Conservation (phyloP, 2,113 vertebrate genomes). For the Gorsachius goisagi region DNA sequence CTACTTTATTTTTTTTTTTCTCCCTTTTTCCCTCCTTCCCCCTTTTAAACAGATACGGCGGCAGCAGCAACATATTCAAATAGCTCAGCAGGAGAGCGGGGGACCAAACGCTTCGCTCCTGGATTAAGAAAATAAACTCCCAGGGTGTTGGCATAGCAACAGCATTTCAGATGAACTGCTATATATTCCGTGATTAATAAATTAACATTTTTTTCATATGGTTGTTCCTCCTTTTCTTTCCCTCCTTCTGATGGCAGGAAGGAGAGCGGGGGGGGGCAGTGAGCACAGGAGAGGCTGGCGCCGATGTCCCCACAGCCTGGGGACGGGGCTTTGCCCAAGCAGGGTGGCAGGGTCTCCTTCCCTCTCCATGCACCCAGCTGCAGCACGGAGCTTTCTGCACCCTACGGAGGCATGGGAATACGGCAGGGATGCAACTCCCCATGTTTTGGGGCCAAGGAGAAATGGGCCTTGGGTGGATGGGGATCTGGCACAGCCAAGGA, state of each 20-base stretch:
- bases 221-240: slow-evolving; percentile 69
- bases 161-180: slow-evolving; percentile 85
- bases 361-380: fast-evolving
- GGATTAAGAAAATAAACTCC: slow-evolving; percentile 98
- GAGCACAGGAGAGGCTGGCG: background rate
- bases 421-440: fast-evolving
- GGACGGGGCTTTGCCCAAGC: background rate
- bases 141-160: slow-evolving; percentile 97
- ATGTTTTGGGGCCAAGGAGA: fast-evolving
- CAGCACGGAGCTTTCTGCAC: background rate
- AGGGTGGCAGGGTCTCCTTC: background rate
- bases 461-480: fast-evolving
- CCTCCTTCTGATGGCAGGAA: slow-evolving; percentile 13
- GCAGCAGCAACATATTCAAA: slow-evolving; percentile 80
- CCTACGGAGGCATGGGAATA: background rate
- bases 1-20: slow-evolving; percentile 39
- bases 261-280: background rate
- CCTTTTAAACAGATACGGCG: slow-evolving; percentile 73
- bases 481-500: background rate
- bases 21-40: slow-evolving; percentile 29
- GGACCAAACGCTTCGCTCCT: slow-evolving; percentile 89
- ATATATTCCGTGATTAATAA: slow-evolving; percentile 86
- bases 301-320: background rate
- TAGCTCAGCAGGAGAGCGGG: slow-evolving; percentile 86
- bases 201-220: slow-evolving; percentile 86